Percentiles rank a stretch among this genome's conserved stretches.
Conservation (phyloP, 1,140 invertebrate genomes). For the Zaprionus camerounensis region DNA sequence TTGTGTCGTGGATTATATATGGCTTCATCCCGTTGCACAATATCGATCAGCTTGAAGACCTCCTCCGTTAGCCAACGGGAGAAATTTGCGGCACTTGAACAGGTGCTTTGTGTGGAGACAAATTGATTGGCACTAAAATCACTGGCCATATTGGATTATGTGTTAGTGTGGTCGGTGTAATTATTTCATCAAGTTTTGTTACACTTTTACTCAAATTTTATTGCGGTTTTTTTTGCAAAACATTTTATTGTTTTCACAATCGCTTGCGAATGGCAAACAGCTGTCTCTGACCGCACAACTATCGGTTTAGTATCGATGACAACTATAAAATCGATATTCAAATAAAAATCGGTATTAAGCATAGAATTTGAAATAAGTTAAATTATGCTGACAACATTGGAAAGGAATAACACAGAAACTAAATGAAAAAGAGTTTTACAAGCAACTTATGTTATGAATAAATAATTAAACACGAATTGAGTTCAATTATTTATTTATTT, state of each 20-base stretch:
- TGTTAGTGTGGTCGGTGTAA: neutral
- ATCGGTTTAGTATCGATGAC: neutral
- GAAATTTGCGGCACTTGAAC: constrained; percentile 56
- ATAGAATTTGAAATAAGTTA: neutral
- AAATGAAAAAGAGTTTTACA: neutral
- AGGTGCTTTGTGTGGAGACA: constrained; percentile 48
- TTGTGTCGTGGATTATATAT: constrained; percentile 82
- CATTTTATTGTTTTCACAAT: constrained; percentile 48
- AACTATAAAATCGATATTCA: neutral
- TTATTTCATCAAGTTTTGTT: constrained; percentile 20
- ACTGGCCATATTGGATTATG: constrained; percentile 49
- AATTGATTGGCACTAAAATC: constrained; percentile 59
- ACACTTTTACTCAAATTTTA: constrained; percentile 31
- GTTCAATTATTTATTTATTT: no score
- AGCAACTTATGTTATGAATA: no score
- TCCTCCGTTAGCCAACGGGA: constrained; percentile 81
- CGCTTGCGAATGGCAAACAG: constrained; percentile 41
- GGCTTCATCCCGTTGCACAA: constrained; percentile 79
- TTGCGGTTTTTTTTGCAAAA: constrained; percentile 43
- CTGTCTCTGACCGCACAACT: neutral
- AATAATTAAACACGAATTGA: no score
- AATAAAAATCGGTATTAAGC: neutral
- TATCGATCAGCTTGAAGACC: constrained; percentile 79
- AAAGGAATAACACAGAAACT: neutral
- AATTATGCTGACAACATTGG: neutral